These are phyloP conservation scores for Atta texana DNA, from an alignment of 1,140 invertebrate genomes.

Conservation along the genomic window DNA sequence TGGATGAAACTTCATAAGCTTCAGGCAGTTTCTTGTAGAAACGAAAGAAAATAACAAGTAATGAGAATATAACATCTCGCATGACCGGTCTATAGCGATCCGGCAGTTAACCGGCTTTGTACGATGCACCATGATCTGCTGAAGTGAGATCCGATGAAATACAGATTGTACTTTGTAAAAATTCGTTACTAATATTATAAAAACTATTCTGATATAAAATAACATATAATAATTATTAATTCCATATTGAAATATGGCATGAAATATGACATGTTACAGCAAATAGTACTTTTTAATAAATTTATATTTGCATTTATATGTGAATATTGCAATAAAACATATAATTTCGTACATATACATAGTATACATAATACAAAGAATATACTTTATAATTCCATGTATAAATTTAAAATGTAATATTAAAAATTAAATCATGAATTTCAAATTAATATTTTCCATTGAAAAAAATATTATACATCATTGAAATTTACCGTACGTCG, in stretches of 20 bases:
- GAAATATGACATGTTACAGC: not conserved
- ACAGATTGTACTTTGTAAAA: not conserved
- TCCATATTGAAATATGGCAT: not conserved
- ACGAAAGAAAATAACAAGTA: constrained; percentile 79
- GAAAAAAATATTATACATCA: not conserved
- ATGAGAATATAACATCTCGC: constrained; percentile 78
- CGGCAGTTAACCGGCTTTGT: constrained; percentile 58
- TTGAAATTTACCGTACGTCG: not conserved
- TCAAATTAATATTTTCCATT: not conserved
- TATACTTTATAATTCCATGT: not conserved
- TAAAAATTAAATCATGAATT: constrained; percentile 12
- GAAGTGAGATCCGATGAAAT: constrained; percentile 46
- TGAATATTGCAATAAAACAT: not conserved
- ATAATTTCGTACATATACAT: not conserved
- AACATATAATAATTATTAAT: not conserved
- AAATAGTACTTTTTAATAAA: not conserved
- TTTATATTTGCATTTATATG: not conserved
- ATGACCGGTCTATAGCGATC: constrained; percentile 71
- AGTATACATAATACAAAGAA: not conserved
- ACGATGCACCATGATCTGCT: constrained; percentile 43
- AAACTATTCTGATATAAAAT: not conserved
- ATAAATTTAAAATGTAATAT: not conserved
- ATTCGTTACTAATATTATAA: not conserved
- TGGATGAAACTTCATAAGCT: constrained; percentile 35
- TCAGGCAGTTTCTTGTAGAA: constrained; percentile 58